Conservation (phyloP, 2,797 vertebrate species). For the Galaxias olidus region DNA sequence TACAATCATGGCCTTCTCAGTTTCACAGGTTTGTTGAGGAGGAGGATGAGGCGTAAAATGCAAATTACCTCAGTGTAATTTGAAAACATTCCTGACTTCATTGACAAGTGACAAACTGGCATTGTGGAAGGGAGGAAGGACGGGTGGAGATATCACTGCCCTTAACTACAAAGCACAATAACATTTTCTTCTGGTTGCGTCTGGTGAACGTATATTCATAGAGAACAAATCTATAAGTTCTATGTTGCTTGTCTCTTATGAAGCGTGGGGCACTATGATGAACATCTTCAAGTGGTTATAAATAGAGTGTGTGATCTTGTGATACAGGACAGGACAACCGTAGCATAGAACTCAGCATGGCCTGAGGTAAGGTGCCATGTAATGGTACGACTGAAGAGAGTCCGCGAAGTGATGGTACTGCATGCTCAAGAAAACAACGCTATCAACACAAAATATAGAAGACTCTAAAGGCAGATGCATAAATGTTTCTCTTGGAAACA, state of each 20-base stretch:
- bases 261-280: too few relatives aligned
- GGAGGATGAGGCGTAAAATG: too few relatives aligned
- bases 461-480: slow-evolving; percentile 19
- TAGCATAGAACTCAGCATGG: background rate
- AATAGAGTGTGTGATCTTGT: slow-evolving; percentile 39
- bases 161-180: background rate
- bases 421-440: slow-evolving; percentile 32
- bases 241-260: too few relatives aligned
- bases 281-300: background rate
- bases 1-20: too few relatives aligned
- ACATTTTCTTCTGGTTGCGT: background rate
- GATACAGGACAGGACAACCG: slow-evolving; percentile 18
- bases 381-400: slow-evolving; percentile 17
- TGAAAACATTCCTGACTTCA: background rate
- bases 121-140: slow-evolving; percentile 11
- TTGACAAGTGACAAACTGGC: background rate
- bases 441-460: slow-evolving; percentile 26
- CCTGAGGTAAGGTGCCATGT: slow-evolving; percentile 12
- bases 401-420: slow-evolving; percentile 15
- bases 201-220: too few relatives aligned
- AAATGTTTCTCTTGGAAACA: slow-evolving; percentile 49
- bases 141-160: slow-evolving; percentile 21
- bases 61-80: background rate
- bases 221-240: too few relatives aligned
- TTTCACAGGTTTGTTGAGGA: too few relatives aligned